Conservation (phyloP, 1,140 invertebrate species). For the Battus philenor region DNA sequence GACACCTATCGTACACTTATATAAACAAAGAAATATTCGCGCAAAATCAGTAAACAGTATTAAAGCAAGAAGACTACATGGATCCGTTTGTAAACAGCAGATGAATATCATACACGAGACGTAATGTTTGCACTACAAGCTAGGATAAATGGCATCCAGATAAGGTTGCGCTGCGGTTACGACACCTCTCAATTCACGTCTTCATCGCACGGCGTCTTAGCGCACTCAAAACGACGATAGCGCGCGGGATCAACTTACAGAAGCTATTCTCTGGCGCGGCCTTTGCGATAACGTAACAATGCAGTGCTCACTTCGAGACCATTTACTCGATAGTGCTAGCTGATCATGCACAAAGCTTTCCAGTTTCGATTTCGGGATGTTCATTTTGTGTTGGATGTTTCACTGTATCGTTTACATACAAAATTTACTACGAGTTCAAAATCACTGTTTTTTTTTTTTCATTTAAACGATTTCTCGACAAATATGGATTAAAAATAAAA, state of each 20-base stretch:
- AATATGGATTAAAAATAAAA: background rate
- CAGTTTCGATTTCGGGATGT: constrained; percentile 18
- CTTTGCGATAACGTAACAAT: constrained; percentile 57
- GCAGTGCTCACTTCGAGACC: constrained; percentile 41
- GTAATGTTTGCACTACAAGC: no score
- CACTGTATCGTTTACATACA: background rate
- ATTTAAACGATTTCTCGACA: background rate
- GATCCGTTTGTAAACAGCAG: no score
- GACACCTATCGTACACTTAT: no score
- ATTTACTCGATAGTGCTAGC: constrained; percentile 52
- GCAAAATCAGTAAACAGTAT: no score
- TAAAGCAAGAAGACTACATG: no score
- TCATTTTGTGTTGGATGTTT: background rate
- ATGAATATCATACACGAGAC: no score
- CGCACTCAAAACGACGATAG: constrained; percentile 17
- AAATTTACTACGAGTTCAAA: background rate
- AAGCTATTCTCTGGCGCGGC: constrained; percentile 35
- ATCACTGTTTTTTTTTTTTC: background rate
- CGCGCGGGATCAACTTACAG: constrained; percentile 36
- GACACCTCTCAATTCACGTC: no score
- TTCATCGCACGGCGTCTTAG: constrained; percentile 12
- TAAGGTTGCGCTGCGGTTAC: constrained; percentile 33
- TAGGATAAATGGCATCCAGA: no score
- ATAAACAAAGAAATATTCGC: no score
- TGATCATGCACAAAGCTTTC: constrained; percentile 34